Percentiles rank a stretch among this genome's conserved stretches.
Evolutionary conservation across 2,113 vertebrate genomes (phyloP).

Genomic region (Erpornis zantholeuca): DNA sequence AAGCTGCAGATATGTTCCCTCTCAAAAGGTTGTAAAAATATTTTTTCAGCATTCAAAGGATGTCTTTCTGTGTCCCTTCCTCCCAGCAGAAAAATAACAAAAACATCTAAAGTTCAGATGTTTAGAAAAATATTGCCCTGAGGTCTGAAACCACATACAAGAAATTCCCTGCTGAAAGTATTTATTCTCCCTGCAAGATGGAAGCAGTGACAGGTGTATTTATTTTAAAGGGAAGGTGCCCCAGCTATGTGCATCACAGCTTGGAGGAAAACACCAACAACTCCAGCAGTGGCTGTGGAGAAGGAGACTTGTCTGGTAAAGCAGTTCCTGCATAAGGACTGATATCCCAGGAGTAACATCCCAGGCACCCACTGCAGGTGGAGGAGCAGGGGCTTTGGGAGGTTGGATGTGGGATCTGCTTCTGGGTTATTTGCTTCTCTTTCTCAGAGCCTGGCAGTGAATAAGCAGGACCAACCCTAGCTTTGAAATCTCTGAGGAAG

Average conservation of each 20-base stretch:
- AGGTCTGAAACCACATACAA: conserved; percentile 9
- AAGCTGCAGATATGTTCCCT: background rate
- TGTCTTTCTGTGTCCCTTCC: background rate
- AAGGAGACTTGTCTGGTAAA: background rate
- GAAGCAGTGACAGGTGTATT: background rate
- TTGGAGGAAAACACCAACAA: background rate
- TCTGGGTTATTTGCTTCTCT: background rate
- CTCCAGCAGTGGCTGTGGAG: background rate
- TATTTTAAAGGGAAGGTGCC: background rate
- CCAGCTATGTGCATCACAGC: background rate
- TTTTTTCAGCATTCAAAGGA: background rate
- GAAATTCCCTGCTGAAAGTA: conserved; percentile 1
- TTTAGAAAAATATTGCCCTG: conserved; percentile 20
- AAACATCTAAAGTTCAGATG: background rate
- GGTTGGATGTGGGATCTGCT: background rate
- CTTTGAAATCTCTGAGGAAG: background rate
- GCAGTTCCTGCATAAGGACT: background rate
- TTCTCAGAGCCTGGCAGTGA: background rate
- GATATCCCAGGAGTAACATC: background rate
- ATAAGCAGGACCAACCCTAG: background rate
- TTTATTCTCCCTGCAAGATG: background rate
- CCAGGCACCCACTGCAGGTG: background rate
- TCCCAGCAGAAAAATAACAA: background rate
- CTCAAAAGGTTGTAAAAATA: conserved; percentile 34
- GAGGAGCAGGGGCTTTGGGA: background rate